Evolutionary conservation across 1,140 invertebrate species (phyloP), one percentile per base, ranked within the genome.

Genomic region (Belonocnema kinseyi): DNA sequence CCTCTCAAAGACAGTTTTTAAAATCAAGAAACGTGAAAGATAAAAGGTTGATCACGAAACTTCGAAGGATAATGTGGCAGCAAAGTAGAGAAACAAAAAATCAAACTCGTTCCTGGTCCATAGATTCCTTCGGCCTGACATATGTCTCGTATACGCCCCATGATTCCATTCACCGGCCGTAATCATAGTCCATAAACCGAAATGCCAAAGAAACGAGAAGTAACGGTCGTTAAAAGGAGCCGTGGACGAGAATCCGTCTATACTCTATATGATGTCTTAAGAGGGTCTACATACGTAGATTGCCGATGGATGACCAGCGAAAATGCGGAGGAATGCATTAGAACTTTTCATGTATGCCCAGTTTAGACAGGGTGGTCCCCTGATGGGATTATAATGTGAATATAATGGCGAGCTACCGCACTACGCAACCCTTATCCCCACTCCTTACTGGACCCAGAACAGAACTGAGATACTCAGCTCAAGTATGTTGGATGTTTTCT

Each of bases 381-480:
- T 88, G 86, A 89, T 90, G 88, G 83, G 87, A 87, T 89, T 90
- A 88, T 90, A 89, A 90, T 89, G 87, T 82, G 88, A 89, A 88
- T 88, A 89, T 89, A 90, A 90, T 89, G 85, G 85, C 82, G 78
- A 83, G 84, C 88, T 89, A 85, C 88, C 84, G 88, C 77, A 78
- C 82, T 90, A 89, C 86, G 87, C 85, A 82, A 79, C 80, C 80
- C 81, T 80, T 82, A 61, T 51, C 56, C 73, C 74, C 75, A 26
- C 61, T 50, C n/a, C 40, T 70, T 21, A 14, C 52, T 40, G 51
- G 17, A 72, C 16, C 40, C 17, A 50, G 52, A 33, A 33, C 53
- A 74, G 40, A 19, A 74, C 46, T 50, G 33, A 46, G 19, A 74
- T 16, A 26, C 72, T 54, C 21, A 66, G 13, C 21, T 66, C 12